Percentiles rank a stretch among this genome's conserved stretches.
These are phyloP conservation scores for Gymnocephalus cernua DNA, from an alignment of 2,113 vertebrate genomes.

Conservation along the genomic window DNA sequence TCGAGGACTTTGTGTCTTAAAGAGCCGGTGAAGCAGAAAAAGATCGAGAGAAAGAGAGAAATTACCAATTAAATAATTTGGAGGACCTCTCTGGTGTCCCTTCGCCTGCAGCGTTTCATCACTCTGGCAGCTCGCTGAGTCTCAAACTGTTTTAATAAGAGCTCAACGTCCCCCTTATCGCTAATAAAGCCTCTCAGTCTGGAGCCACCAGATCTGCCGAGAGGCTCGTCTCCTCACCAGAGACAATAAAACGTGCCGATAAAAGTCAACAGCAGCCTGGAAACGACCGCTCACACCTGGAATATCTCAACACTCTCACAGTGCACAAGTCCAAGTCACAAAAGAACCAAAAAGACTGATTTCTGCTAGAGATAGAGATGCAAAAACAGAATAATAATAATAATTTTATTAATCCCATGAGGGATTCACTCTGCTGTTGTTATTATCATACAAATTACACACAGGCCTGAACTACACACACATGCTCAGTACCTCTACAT, in stretches of 20 bases:
- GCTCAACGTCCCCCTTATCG: slow-evolving; percentile 63
- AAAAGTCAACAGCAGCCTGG: slow-evolving; percentile 14
- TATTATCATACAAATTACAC: no score
- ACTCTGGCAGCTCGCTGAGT: slow-evolving; percentile 55
- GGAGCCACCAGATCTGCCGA: slow-evolving; percentile 66
- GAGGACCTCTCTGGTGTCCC: slow-evolving; percentile 62
- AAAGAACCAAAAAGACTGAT: background rate
- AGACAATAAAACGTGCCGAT: slow-evolving; percentile 29
- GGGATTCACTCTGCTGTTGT: no score
- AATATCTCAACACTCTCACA: background rate
- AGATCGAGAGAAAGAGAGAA: slow-evolving; percentile 31
- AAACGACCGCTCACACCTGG: background rate
- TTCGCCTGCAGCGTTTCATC: slow-evolving; percentile 67
- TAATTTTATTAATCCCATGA: no score
- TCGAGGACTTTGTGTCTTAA: slow-evolving; percentile 29
- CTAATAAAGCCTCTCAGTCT: slow-evolving; percentile 75
- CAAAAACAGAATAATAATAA: no score
- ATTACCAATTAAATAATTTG: slow-evolving; percentile 76
- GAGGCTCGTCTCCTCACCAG: slow-evolving; percentile 41
- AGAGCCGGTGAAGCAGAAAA: slow-evolving; percentile 33
- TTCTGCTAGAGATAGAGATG: no score
- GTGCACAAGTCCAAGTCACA: background rate
- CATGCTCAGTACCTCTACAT: no score
- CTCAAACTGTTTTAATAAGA: slow-evolving; percentile 74
- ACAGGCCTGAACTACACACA: no score